Evolutionary conservation across 2,113 vertebrate species (phyloP).

Genomic region (Ceratotherium simum): DNA sequence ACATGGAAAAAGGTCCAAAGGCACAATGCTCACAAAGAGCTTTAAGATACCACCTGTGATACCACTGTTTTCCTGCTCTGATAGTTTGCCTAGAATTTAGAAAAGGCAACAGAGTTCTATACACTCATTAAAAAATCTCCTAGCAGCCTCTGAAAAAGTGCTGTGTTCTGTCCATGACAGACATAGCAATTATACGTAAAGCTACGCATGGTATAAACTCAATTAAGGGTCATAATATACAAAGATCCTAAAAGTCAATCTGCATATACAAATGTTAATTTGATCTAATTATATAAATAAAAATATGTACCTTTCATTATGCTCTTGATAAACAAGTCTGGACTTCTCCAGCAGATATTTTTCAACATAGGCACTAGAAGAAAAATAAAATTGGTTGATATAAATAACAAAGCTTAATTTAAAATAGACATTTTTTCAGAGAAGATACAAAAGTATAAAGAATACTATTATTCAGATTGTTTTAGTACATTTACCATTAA

Average conservation of each 20-base stretch:
- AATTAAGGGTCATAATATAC: conserved; percentile 35
- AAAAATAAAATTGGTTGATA: conserved; percentile 72
- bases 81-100: neutral
- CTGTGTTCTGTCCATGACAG: neutral
- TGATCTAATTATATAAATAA: conserved; percentile 53
- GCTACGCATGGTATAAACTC: neutral
- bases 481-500: neutral
- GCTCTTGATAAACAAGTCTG: conserved; percentile 98
- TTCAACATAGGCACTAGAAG: conserved; percentile 96
- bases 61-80: neutral
- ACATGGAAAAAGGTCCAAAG: neutral
- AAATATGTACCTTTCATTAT: conserved; percentile 94
- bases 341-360: conserved; percentile 99
- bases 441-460: conserved; percentile 39
- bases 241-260: conserved; percentile 49
- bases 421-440: conserved; percentile 3
- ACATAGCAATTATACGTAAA: conserved; percentile 36
- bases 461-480: neutral
- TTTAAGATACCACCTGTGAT: neutral
- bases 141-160: conserved; percentile 28
- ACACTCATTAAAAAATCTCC: conserved; percentile 25
- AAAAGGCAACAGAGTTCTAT: neutral
- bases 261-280: conserved; percentile 30
- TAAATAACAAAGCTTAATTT: conserved; percentile 22
- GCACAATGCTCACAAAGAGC: neutral